phyloP scores from a whole-genome alignment of 2,797 vertebrate species.

The Sylvia borin region DNA sequence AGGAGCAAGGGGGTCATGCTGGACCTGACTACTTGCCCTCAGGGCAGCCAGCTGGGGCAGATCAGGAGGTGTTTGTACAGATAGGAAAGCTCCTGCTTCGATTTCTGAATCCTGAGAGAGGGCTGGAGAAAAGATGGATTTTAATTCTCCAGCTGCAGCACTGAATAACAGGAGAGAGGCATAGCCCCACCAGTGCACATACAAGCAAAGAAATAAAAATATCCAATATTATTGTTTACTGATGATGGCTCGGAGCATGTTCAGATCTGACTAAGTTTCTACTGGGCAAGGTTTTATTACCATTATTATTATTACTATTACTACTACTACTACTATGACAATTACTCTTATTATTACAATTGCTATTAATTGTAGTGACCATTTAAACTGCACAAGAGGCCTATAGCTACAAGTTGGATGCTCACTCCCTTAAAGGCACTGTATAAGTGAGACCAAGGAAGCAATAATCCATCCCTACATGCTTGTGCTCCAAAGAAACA shows the following conservation, averaged over 20 bases:
- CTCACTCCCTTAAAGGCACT: neutral
- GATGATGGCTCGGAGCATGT: neutral
- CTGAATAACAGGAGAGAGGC: neutral
- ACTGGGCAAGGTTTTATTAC: neutral
- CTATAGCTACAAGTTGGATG: neutral
- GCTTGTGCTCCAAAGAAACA: neutral
- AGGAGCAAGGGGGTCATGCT: neutral
- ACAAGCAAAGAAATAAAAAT: neutral
- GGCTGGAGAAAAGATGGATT: neutral
- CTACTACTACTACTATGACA: neutral
- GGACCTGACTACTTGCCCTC: neutral
- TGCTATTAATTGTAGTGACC: neutral
- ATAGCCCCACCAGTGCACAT: rapidly evolving
- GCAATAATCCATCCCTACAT: neutral
- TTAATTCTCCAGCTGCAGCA: neutral
- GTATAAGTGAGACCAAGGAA: neutral
- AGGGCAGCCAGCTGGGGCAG: neutral
- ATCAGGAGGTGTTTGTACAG: neutral
- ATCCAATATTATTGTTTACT: neutral
- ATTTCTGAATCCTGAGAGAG: neutral
- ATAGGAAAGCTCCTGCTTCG: neutral
- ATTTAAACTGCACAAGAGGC: neutral
- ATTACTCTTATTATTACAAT: neutral
- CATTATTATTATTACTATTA: neutral
- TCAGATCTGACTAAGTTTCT: neutral